Evolutionary conservation across 2,797 vertebrate species (phyloP).

Genomic region (Rhinogobio ventralis): DNA sequence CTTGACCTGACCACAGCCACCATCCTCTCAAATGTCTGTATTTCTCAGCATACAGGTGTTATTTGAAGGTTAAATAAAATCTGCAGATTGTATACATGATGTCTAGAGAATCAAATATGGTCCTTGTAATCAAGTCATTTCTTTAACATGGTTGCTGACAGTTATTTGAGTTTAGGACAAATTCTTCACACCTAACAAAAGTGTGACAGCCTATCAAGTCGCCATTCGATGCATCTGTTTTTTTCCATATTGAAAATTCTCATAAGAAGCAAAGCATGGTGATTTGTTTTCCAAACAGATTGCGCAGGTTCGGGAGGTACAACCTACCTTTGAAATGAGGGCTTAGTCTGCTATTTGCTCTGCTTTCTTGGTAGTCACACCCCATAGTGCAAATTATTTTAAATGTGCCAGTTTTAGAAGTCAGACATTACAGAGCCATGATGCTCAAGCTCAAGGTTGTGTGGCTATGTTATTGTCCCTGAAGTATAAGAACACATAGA

Average conservation of each 20-base stretch:
- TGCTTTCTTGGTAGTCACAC: conserved; percentile 42
- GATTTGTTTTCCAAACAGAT: not conserved
- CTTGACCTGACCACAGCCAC: not conserved
- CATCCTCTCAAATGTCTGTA: not conserved
- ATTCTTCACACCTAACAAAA: not conserved
- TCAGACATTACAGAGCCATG: not conserved
- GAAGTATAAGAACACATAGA: not conserved
- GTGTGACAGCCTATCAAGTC: not conserved
- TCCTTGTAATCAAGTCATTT: not conserved
- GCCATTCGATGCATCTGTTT: not conserved
- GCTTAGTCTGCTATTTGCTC: conserved; percentile 46
- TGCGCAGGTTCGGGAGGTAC: not conserved
- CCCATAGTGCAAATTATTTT: conserved; percentile 42
- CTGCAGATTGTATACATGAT: not conserved
- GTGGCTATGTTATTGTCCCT: not conserved
- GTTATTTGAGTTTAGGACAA: not conserved
- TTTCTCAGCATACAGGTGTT: no score
- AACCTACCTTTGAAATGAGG: conserved; percentile 1
- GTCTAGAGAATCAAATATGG: not conserved
- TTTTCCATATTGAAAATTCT: not conserved
- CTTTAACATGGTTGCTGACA: not conserved
- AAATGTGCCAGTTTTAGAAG: not conserved
- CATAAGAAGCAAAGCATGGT: not conserved
- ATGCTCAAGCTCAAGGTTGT: not conserved
- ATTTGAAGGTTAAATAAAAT: not conserved